Evolutionary conservation across 1,140 invertebrate species (phyloP), one percentile per base, ranked within the genome.

Genomic region (Drosophila pachea): DNA sequence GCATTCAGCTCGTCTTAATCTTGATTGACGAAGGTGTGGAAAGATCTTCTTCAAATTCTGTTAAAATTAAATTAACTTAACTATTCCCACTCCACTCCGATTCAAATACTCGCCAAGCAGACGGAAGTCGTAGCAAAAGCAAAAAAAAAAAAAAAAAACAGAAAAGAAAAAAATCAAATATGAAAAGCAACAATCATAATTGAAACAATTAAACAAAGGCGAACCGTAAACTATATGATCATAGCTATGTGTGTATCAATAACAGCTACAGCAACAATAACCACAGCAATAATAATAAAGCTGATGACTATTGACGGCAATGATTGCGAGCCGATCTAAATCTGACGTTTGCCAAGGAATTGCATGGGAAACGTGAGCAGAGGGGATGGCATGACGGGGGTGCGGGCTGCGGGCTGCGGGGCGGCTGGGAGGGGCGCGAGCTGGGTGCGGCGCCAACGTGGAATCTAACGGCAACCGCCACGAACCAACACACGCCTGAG

Each of bases 391-490:
- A 40, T 31, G 12, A 45, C 33, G 35, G 29, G 38, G 53, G 11
- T 42, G 36, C 36, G 48, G 48, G 49, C 9, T 40, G 32, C 5
- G 7, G 31, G 14, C n/a, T 4, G 11, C 12, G 29, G 11, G 11
- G 14, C 29, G 29, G 56, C 8, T 47, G 54, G 63, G 55, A 60
- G 48, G 63, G 54, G 71, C 73, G 56, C 36, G 45, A 7, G 0
- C 66, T 83, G 79, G 78, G 78, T 83, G 78, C 79, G 78, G 79
- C 79, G 75, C 64, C 60, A 83, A 72, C 68, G 65, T 68, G 64
- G 79, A 79, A 74, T 61, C 74, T 84, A 84, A 84, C 79, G 81
- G 81, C 79, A 83, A 76, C 22, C 76, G 73, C 76, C 69, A 76
- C 75, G 77, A 48, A 42, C 33, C 33, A 67, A 22, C 47, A 32